phyloP scores from a whole-genome alignment of 2,797 vertebrate genomes.

The Alexandromys oeconomus region DNA sequence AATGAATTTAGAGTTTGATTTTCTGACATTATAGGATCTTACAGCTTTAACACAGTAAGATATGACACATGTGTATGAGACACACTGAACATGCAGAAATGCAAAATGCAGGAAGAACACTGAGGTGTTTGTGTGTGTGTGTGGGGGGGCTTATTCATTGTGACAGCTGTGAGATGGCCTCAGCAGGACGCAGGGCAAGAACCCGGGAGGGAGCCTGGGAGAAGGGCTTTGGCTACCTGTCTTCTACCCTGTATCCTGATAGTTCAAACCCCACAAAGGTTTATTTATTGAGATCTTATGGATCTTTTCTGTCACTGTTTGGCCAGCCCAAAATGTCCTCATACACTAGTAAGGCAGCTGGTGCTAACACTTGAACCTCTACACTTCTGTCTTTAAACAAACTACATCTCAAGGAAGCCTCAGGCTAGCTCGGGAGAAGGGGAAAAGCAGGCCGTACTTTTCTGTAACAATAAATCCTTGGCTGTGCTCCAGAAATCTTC shows the following conservation, averaged over 20 bases:
- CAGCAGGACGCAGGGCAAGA: neutral
- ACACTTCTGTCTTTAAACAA: neutral
- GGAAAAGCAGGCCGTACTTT: neutral
- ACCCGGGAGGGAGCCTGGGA: neutral
- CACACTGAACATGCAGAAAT: neutral
- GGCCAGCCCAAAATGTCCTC: constrained; percentile 1
- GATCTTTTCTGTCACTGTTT: constrained; percentile 5
- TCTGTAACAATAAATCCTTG: neutral
- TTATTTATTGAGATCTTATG: constrained; percentile 15
- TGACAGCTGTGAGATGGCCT: neutral
- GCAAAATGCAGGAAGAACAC: neutral
- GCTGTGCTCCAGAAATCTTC: neutral
- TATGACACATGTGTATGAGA: neutral
- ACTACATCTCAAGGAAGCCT: neutral
- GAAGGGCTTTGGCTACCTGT: constrained; percentile 3
- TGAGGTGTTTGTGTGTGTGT: neutral
- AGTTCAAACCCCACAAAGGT: neutral
- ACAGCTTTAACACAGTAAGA: neutral
- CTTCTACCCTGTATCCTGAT: neutral
- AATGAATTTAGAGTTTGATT: neutral
- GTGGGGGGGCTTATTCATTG: neutral
- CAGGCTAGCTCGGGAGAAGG: neutral
- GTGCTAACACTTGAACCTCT: neutral
- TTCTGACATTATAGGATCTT: neutral
- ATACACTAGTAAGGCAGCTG: neutral